Conservation (phyloP, 2,888 invertebrate species). For the Himalopsyche tibetana region DNA sequence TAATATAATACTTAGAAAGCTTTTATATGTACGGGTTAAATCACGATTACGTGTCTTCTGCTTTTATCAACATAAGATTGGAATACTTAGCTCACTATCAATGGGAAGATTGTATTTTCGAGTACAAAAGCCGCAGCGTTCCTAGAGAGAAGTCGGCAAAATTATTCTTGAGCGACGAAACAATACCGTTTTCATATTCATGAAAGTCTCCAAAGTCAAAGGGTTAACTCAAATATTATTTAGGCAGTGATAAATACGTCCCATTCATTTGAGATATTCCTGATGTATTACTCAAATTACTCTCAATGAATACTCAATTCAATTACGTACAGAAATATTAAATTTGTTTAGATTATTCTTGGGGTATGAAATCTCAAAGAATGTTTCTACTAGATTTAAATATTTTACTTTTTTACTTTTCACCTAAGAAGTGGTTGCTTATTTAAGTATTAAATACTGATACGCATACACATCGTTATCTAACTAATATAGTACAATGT, state of each 20-base stretch:
- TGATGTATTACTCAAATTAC: slow-evolving; percentile 25
- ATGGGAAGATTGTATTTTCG: slow-evolving; percentile 42
- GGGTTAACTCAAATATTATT: slow-evolving; percentile 42
- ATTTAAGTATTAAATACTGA: too few relatives aligned
- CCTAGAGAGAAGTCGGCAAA: slow-evolving; percentile 12
- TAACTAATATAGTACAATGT: too few relatives aligned
- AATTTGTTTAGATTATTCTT: slow-evolving; percentile 50
- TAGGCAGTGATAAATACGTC: slow-evolving; percentile 37
- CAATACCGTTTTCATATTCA: slow-evolving; percentile 42
- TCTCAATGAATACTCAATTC: slow-evolving; percentile 52
- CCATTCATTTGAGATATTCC: slow-evolving; percentile 31
- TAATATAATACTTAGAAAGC: background rate
- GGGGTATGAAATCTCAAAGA: slow-evolving; percentile 38
- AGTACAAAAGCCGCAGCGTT: slow-evolving; percentile 42
- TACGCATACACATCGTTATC: too few relatives aligned
- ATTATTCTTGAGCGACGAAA: slow-evolving; percentile 14
- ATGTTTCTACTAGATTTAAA: slow-evolving; percentile 19
- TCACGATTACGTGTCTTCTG: slow-evolving; percentile 32
- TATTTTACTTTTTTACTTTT: background rate
- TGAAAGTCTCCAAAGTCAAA: slow-evolving; percentile 42
- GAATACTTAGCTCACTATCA: slow-evolving; percentile 32
- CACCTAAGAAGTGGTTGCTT: too few relatives aligned
- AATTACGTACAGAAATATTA: slow-evolving; percentile 56
- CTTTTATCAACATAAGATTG: slow-evolving; percentile 35
- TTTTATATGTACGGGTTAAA: slow-evolving; percentile 1